Base-by-base conservation (phyloP, 2,888 invertebrate genomes). In the Tetheella fluctuosa region DNA sequence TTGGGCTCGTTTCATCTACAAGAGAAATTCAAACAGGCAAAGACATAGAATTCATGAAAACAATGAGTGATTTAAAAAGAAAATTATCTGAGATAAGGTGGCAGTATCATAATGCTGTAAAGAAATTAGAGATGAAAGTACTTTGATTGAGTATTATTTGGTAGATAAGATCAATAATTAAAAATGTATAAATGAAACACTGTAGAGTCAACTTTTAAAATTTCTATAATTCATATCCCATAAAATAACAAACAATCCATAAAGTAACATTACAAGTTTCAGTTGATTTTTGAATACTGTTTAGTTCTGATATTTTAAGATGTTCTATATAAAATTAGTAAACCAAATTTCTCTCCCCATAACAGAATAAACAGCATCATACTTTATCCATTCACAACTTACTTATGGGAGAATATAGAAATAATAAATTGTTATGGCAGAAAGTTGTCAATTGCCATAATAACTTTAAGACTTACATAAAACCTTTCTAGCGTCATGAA, bases 401-500 rank as follows among this genome's bases (percentile, higher is more conserved):
- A 42, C 2, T 20, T 10, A 10, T 20, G 17, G 10, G 10, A 20
- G 17, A 17, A 10, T 20, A 48, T 10, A 48, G 10, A 42, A 42
- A 42, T 42, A 48, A 15, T 39, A 15, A 10, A 34, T 23, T 55
- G 17, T 23, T 23, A 23, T 10, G 23, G 37, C 20, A 55, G 23
- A 55, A 37, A 20, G 23, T 30, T 34, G 34, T 34, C 12, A 34
- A 23, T 25, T 13, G 13, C 13, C 34, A 34, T 13, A 34, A 13
- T 20, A 60, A 20, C 39, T 55, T 57, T 59, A 25, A 54, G 62
- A 62, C 61, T 68, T 67, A 66, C 55, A 55, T 67, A 63, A 67
- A 57, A 68, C 65, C 60, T 48, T 20, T 68, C 81, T 80, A 80
- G 77, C 79, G 74, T 69, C 64, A 64, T 69, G 25, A 69, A 73